Evolutionary conservation across 1,140 invertebrate species (phyloP), one percentile per base, ranked within the genome.

Genomic region (Rhynchophorus ferrugineus): DNA sequence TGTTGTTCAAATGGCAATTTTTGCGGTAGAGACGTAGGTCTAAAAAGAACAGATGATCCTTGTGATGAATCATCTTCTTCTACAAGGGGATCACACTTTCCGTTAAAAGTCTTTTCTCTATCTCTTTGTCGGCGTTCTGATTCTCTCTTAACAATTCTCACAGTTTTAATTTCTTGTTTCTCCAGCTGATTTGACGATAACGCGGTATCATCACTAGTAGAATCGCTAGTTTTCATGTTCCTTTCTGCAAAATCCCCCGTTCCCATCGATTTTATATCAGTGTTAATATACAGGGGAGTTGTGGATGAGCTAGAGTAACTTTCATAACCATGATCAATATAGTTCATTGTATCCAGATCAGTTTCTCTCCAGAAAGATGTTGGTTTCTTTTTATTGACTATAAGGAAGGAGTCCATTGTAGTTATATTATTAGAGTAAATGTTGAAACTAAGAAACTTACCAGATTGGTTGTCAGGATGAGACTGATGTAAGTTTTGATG

Each of bases 121-220:
- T 89, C 87, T 44, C 86, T 75, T 63, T 89, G 85, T 1, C 88
- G 74, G 38, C 88, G 76, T 68, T 93, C 91, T 17, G 89, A 89
- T 65, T 93, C 90, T 18, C 91, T 72, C 73, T 95, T 95, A 0
- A 95, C 91, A 62, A 94, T 93, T 46, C 92, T 77, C 17, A 95
- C 91, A 1, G 92, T 95, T 75, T 92, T 91, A 18, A 91, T 89
- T 70, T 91, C 87, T 67, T 84, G 85, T 56, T 86, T 87, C 61
- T 93, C 89, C 33, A 89, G 84, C 3, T 54, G 45, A 43, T 62
- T 61, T 13, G 53, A 55, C 47, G 50, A 60, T 19, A 58, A 46
- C 3, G 51, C 61, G 59, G 51, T 57, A 43, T 59, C 65, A 59
- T 65, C 64, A 42, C 58, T 65, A 1, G 60, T 58, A 8, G 64